phyloP scores from a whole-genome alignment of 2,888 invertebrate species.

The Muschampia staudingeri region DNA sequence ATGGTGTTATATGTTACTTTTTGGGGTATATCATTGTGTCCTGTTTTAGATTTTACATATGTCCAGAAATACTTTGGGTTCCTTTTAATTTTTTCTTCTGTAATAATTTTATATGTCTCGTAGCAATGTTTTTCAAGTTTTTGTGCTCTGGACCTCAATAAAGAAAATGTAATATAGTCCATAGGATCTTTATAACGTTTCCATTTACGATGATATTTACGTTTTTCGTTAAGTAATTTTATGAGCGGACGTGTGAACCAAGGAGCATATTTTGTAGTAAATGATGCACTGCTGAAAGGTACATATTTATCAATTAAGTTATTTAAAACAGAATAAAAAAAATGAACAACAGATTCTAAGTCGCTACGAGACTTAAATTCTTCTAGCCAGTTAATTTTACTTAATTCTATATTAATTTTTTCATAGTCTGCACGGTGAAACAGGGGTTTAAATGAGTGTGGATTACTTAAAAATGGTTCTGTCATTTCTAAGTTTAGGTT shows the following conservation, averaged over 20 bases:
- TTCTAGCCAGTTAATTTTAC: slow-evolving; percentile 4
- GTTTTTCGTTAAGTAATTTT: not conserved
- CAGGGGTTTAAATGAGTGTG: not conserved
- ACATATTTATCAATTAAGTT: not conserved
- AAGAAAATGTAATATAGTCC: not conserved
- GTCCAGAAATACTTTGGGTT: slow-evolving; percentile 5
- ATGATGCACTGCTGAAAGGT: not conserved
- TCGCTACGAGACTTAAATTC: not conserved
- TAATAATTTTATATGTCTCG: not conserved
- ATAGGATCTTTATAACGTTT: not conserved
- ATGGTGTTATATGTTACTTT: not conserved
- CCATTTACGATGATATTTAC: slow-evolving; percentile 9
- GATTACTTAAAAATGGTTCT: not conserved
- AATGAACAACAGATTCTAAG: not conserved
- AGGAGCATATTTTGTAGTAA: not conserved
- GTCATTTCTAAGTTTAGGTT: not conserved
- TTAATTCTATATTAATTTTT: not conserved
- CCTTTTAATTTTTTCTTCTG: not conserved
- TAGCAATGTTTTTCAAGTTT: not conserved
- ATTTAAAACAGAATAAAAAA: not conserved
- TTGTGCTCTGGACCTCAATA: slow-evolving; percentile 1
- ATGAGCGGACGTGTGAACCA: not conserved
- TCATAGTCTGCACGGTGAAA: not conserved
- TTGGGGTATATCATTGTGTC: not conserved
- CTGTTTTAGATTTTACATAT: not conserved